Conservation (phyloP, 2,797 vertebrate species). For the Heterohyrax brucei region DNA sequence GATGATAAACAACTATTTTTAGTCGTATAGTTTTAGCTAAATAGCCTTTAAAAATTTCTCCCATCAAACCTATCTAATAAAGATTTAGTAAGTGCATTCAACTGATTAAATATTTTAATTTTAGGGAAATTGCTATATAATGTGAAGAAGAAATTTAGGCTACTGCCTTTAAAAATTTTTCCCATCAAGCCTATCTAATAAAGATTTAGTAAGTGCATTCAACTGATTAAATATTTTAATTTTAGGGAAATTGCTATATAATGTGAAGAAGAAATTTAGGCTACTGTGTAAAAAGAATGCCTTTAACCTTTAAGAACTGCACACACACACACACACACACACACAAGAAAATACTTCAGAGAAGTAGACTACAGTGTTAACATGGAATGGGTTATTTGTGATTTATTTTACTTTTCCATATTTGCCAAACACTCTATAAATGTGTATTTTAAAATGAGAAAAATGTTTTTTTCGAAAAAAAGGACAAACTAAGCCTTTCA, state of each 20-base stretch:
- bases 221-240: slow-evolving; percentile 59
- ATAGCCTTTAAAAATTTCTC: slow-evolving; percentile 24
- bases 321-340: background rate
- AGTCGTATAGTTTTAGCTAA: slow-evolving; percentile 39
- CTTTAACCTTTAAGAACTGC: slow-evolving; percentile 35
- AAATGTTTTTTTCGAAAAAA: background rate
- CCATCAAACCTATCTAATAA: background rate
- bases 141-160: slow-evolving; percentile 3
- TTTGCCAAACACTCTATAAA: slow-evolving; percentile 7
- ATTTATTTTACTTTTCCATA: slow-evolving; percentile 50
- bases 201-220: background rate
- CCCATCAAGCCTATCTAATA: background rate
- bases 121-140: slow-evolving; percentile 52
- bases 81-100: slow-evolving; percentile 9
- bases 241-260: slow-evolving; percentile 56
- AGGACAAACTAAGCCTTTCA: background rate
- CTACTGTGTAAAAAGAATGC: slow-evolving; percentile 47
- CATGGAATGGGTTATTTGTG: slow-evolving; percentile 15
- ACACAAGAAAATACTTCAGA: slow-evolving; percentile 5
- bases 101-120: slow-evolving; percentile 59
- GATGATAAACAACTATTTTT: background rate
- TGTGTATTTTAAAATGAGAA: slow-evolving; percentile 21
- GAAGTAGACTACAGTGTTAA: slow-evolving; percentile 50
- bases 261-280: slow-evolving; percentile 3
- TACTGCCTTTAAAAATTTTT: slow-evolving; percentile 54